These are phyloP conservation scores for Gadopsis bispinosus DNA, from an alignment of 2,797 vertebrate genomes.

Conservation along the genomic window DNA sequence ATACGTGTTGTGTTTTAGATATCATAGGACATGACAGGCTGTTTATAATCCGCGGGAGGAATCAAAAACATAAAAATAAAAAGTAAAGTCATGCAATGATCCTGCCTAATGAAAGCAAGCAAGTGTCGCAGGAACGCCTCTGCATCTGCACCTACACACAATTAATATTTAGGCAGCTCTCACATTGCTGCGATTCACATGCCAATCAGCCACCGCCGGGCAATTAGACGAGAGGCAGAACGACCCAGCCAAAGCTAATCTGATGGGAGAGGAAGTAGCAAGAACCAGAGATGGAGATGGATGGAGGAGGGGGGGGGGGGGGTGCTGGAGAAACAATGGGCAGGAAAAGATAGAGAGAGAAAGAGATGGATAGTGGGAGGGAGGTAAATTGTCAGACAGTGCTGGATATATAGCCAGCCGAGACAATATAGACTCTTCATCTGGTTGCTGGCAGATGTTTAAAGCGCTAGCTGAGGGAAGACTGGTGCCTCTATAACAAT, in stretches of 20 bases:
- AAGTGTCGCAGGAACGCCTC: conserved; percentile 56
- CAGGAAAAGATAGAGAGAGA: conserved; percentile 46
- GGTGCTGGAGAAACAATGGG: conserved; percentile 44
- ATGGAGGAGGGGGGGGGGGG: conserved; percentile 28
- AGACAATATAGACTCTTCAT: conserved; percentile 68
- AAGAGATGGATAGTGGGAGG: conserved; percentile 53
- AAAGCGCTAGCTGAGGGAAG: conserved; percentile 64
- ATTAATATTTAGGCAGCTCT: conserved; percentile 73
- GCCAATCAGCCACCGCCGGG: conserved; percentile 69
- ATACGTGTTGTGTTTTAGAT: conserved; percentile 45
- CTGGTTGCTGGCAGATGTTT: conserved; percentile 65
- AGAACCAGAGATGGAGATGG: conserved; percentile 54
- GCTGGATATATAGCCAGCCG: conserved; percentile 48
- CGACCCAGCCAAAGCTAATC: conserved; percentile 70
- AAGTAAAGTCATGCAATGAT: conserved; percentile 55
- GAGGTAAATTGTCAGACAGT: conserved; percentile 55
- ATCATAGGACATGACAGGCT: conserved; percentile 66
- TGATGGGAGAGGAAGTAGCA: conserved; percentile 60
- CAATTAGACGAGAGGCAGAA: conserved; percentile 69
- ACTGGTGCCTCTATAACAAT: conserved; percentile 56
- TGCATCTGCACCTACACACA: conserved; percentile 44
- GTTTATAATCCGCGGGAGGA: conserved; percentile 60
- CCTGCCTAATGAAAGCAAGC: conserved; percentile 64
- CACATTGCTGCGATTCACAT: conserved; percentile 68
- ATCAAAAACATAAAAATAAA: conserved; percentile 39